These are phyloP conservation scores for Troglohyphantes excavatus DNA, from an alignment of 2,888 invertebrate species.

Conservation along the genomic window DNA sequence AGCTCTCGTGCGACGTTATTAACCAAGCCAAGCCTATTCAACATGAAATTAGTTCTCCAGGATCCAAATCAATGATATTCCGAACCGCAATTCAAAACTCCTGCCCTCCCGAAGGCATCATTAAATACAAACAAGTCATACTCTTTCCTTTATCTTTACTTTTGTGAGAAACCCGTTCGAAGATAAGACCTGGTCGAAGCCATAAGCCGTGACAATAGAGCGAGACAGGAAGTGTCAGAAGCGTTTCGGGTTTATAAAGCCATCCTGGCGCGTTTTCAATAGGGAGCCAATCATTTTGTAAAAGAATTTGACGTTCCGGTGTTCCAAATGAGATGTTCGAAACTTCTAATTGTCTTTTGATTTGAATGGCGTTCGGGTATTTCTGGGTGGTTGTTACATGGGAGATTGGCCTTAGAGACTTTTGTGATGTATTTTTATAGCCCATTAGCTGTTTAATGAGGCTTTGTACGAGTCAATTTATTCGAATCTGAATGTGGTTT, in stretches of 20 bases:
- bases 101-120: background rate
- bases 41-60: too few relatives aligned
- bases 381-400: background rate
- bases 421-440: background rate
- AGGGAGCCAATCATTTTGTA: background rate
- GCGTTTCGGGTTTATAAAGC: background rate
- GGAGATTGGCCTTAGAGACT: too few relatives aligned
- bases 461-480: background rate
- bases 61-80: too few relatives aligned
- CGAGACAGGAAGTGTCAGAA: background rate
- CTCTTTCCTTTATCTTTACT: background rate
- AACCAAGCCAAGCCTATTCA: too few relatives aligned
- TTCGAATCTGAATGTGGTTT: background rate
- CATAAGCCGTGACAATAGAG: background rate
- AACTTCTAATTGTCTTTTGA: background rate
- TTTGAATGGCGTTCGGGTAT: background rate
- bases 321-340: background rate
- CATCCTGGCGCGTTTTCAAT: background rate
- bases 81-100: too few relatives aligned
- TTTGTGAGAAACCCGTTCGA: too few relatives aligned
- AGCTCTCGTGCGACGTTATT: too few relatives aligned
- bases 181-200: too few relatives aligned
- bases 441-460: background rate
- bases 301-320: background rate
- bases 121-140: too few relatives aligned